phyloP scores from a whole-genome alignment of 2,888 invertebrate genomes.

The Metopia argyrocephala region DNA sequence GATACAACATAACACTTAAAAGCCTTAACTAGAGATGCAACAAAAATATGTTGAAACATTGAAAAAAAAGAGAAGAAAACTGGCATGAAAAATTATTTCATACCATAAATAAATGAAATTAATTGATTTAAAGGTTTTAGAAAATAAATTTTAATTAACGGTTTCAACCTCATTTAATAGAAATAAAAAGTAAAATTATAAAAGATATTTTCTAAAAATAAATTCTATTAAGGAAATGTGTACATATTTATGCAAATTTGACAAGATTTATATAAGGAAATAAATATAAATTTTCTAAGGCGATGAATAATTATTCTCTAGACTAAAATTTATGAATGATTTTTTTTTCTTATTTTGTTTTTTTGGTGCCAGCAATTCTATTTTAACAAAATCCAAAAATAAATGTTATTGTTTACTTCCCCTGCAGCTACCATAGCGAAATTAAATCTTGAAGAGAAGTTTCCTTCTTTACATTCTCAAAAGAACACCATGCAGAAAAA shows the following conservation, averaged over 20 bases:
- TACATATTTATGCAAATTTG: background rate
- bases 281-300: too few species aligned
- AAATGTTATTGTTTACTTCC: too few species aligned
- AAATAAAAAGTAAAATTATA: background rate
- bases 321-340: too few species aligned
- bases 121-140: slow-evolving; percentile 58
- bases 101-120: slow-evolving; percentile 63
- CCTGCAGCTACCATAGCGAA: too few species aligned
- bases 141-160: slow-evolving; percentile 61
- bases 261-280: too few species aligned
- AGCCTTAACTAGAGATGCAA: too few species aligned
- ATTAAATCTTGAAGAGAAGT: background rate
- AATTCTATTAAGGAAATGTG: background rate
- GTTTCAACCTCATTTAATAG: slow-evolving; percentile 40
- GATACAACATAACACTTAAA: slow-evolving; percentile 26
- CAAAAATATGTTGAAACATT: slow-evolving; percentile 22
- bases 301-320: too few species aligned
- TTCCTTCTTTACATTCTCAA: background rate
- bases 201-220: too few species aligned
- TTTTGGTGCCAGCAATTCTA: too few species aligned
- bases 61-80: slow-evolving; percentile 6
- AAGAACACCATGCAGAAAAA: background rate
- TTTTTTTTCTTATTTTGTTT: too few species aligned
- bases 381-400: too few species aligned
- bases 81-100: background rate